Percentiles rank a stretch among this genome's conserved stretches.
Conservation (phyloP, 2,888 invertebrate species). For the Sinotaia quadrata region DNA sequence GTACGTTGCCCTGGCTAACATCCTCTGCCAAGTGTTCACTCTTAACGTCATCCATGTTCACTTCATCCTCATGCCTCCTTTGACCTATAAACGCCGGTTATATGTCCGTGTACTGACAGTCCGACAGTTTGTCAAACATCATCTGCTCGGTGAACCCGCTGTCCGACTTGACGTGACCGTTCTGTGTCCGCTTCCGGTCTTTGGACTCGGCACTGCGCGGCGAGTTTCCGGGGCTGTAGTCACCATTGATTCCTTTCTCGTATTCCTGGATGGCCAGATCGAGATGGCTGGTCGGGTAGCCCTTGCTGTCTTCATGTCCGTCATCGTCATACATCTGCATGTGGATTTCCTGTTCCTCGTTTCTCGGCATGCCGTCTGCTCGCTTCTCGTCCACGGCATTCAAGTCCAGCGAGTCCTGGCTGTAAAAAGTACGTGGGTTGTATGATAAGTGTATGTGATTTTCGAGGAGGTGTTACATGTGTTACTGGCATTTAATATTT, state of each 20-base stretch:
- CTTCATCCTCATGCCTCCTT: no score
- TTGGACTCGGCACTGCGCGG: neutral
- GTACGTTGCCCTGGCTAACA: no score
- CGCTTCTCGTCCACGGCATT: constrained; percentile 13
- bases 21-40: no score
- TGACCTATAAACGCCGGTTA: neutral
- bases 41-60: no score
- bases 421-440: neutral
- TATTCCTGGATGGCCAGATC: constrained; percentile 22
- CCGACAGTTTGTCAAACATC: neutral
- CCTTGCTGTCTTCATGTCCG: neutral
- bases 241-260: constrained; percentile 10
- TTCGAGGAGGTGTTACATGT: no score
- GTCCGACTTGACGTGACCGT: constrained; percentile 22
- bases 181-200: neutral
- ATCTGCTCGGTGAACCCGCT: constrained; percentile 20
- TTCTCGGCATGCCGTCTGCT: neutral
- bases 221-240: neutral
- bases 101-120: neutral
- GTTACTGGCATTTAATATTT: no score
- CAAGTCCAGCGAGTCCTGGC: constrained; percentile 17
- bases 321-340: constrained; percentile 13
- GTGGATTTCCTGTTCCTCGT: constrained; percentile 27
- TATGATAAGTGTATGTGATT: no score
- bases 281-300: constrained; percentile 14